Evolutionary conservation across 2,888 invertebrate species (phyloP).

Genomic region (Helicoverpa assulta): DNA sequence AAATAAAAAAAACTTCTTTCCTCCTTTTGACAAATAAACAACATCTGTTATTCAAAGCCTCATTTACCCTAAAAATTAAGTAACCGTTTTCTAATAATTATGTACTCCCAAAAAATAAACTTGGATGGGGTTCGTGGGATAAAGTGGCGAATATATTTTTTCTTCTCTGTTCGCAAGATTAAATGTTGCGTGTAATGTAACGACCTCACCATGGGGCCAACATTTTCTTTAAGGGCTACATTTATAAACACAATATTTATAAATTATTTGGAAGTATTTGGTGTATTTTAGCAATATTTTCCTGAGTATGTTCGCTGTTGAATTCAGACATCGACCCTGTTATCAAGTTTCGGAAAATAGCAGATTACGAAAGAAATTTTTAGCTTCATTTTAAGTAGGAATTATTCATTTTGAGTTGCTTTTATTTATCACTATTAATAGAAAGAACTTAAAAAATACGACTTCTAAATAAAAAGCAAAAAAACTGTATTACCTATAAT

Average conservation of each 20-base stretch:
- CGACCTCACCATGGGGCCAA: constrained; percentile 68
- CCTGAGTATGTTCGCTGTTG: constrained; percentile 5
- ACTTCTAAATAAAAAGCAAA: no score
- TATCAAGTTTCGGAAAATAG: no score
- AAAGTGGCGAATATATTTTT: constrained; percentile 71
- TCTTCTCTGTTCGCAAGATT: constrained; percentile 68
- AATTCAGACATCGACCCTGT: background rate
- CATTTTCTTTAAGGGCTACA: constrained; percentile 65
- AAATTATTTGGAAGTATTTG: constrained; percentile 31
- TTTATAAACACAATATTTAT: constrained; percentile 46
- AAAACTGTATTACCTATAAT: no score
- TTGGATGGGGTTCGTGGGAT: constrained; percentile 62
- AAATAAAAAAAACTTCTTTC: no score
- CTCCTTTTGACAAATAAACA: no score
- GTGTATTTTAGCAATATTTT: constrained; percentile 16
- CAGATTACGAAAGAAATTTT: no score
- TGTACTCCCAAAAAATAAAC: constrained; percentile 53
- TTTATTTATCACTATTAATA: no score
- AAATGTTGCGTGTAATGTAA: constrained; percentile 79
- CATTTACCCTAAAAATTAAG: background rate
- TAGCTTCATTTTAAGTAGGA: no score
- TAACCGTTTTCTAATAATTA: constrained; percentile 21
- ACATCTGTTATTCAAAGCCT: background rate
- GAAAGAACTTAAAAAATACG: no score
- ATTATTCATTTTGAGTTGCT: no score